phyloP scores from a whole-genome alignment of 2,113 vertebrate species.

The Crotalus horridus region DNA sequence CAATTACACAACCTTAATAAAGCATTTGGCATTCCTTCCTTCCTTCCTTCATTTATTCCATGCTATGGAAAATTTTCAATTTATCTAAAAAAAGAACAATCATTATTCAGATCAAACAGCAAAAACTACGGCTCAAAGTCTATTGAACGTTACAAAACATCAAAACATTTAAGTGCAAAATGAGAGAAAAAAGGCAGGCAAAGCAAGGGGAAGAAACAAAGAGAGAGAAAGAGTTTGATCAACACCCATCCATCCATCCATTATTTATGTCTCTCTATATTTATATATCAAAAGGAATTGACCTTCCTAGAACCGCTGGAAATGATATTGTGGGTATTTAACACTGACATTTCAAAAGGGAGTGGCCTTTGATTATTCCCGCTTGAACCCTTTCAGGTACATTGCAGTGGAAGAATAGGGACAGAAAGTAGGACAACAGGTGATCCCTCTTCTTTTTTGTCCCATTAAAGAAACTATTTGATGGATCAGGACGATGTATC shows the following conservation, averaged over 20 bases:
- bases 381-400: background rate
- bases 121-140: background rate
- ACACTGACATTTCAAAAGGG: no score
- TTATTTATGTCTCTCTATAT: background rate
- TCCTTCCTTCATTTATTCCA: background rate
- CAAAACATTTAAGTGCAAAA: background rate
- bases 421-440: background rate
- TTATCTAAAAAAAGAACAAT: background rate
- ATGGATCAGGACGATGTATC: background rate
- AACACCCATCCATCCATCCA: background rate
- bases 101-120: background rate
- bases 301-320: no score
- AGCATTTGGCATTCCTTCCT: background rate
- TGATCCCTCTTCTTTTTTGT: background rate
- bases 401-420: background rate
- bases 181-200: background rate
- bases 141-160: background rate
- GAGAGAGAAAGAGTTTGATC: background rate
- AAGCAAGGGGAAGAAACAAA: background rate
- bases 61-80: background rate
- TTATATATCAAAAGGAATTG: background rate
- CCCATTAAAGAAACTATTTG: background rate
- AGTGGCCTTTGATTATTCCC: background rate
- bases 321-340: no score
- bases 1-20: background rate